These are phyloP conservation scores for Diarsia mendica DNA, from an alignment of 2,888 invertebrate genomes.

Conservation along the genomic window DNA sequence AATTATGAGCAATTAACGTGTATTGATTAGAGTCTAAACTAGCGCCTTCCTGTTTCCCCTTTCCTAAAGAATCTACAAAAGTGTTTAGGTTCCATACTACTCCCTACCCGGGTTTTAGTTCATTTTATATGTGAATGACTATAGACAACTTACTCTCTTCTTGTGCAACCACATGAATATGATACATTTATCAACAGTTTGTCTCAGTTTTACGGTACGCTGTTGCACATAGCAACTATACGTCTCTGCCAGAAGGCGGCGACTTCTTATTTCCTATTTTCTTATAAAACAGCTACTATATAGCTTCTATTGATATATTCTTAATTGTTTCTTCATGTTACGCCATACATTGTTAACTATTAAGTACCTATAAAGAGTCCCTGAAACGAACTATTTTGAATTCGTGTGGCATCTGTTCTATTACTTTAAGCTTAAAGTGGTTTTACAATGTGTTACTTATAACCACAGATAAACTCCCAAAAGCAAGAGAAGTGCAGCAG, in stretches of 20 bases:
- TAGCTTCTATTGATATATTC: not conserved
- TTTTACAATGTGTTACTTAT: not conserved
- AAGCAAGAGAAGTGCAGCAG: conserved; percentile 29
- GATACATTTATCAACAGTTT: conserved; percentile 26
- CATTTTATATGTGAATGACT: not conserved
- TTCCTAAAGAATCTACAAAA: not conserved
- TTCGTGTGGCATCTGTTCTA: not conserved
- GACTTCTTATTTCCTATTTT: conserved; percentile 1
- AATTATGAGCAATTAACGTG: conserved; percentile 2
- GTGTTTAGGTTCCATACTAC: not conserved
- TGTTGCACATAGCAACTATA: conserved; percentile 21
- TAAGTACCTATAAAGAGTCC: too few species aligned
- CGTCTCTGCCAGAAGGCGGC: not conserved
- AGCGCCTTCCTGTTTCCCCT: not conserved
- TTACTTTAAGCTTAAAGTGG: not conserved
- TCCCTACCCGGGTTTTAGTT: not conserved
- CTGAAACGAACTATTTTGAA: not conserved
- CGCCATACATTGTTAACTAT: not conserved
- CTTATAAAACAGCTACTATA: too few species aligned
- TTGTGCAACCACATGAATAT: conserved; percentile 6
- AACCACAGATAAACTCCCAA: not conserved
- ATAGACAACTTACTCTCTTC: not conserved
- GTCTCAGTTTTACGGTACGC: conserved; percentile 8
- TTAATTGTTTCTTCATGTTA: not conserved
- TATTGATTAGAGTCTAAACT: not conserved